These are phyloP conservation scores for Pica pica DNA, from an alignment of 2,113 vertebrate genomes.

Conservation along the genomic window DNA sequence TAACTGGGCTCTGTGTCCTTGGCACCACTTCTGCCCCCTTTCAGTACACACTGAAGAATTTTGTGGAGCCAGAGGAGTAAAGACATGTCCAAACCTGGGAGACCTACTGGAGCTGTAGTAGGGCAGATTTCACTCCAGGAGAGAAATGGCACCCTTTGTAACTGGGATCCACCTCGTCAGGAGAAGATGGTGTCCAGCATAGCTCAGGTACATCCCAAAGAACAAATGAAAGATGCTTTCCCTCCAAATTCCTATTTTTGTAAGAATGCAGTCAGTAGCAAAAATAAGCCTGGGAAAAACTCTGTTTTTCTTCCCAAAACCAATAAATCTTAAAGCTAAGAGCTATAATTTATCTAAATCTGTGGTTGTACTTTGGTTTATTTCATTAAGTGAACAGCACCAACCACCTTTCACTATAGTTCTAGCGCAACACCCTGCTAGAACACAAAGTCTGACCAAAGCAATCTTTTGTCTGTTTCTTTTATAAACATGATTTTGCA, in stretches of 20 bases:
- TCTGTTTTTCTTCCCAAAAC: neutral
- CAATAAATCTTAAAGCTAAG: neutral
- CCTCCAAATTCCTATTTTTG: neutral
- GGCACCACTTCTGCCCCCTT: neutral
- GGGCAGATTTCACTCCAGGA: neutral
- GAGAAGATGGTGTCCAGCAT: neutral
- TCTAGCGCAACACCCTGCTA: neutral
- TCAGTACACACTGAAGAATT: accelerated
- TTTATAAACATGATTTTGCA: neutral
- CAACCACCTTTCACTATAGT: neutral
- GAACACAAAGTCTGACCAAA: neutral
- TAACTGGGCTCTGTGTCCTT: neutral
- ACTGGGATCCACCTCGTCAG: neutral
- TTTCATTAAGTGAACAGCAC: neutral
- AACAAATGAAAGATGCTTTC: neutral
- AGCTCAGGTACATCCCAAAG: neutral
- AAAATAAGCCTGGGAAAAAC: neutral
- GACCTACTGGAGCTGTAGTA: neutral
- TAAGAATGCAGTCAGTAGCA: neutral
- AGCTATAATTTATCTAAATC: neutral
- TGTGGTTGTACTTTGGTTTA: neutral
- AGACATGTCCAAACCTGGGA: neutral
- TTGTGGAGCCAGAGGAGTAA: neutral
- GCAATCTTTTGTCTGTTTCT: neutral
- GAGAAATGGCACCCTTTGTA: neutral